Base-by-base conservation (phyloP, 2,888 invertebrate species). In the Hetaerina titia region DNA sequence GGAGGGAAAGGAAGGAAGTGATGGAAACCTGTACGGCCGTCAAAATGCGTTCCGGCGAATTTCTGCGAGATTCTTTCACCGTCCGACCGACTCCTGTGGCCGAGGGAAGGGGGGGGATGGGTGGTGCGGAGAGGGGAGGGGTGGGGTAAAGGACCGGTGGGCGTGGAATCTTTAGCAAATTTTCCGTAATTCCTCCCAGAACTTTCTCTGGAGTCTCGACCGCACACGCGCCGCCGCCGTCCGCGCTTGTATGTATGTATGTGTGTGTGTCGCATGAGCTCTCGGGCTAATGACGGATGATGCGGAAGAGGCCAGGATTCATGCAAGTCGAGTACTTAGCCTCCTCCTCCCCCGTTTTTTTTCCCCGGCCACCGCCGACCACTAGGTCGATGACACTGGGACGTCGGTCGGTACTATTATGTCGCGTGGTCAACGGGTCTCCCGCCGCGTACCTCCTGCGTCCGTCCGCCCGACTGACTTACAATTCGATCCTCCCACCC, bases 281-380 rank as follows among this genome's bases (percentile, higher is more conserved):
- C 69, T 69, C 45, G 45, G 45, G 74, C 69, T 45, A 69, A 92
- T 56, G 92, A n/a, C 92, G 57, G 92, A 92, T 56, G 92, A 92
- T 31, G 56, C 92, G 92, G 92, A 92, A 92, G 92, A 56, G 69
- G 56, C 74, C 69, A 31, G 69, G 45, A 69, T 56, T 22, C 64
- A 56, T 45, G 92, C 92, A 69, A 64, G 56, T 11, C 8, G 56
- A 57, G 56, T 56, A 15, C 89, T 45, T 45, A 45, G 45, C 45
- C 22, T 56, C 56, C 89, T 89, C 89, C 1, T 56, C 31, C 87
- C 15, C n/a, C n/a, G n/a, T n/a, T n/a, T 17, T 45, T 87, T 6
- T 87, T 25, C 63, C n/a, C 63, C 63, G n/a, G 64, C 1, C 45
- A 45, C 45, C 45, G 45, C 81, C 31, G 25, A 31, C 69, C 69